These are phyloP conservation scores for Tricholauxania praeusta DNA, from an alignment of 2,888 invertebrate genomes.

Conservation along the genomic window DNA sequence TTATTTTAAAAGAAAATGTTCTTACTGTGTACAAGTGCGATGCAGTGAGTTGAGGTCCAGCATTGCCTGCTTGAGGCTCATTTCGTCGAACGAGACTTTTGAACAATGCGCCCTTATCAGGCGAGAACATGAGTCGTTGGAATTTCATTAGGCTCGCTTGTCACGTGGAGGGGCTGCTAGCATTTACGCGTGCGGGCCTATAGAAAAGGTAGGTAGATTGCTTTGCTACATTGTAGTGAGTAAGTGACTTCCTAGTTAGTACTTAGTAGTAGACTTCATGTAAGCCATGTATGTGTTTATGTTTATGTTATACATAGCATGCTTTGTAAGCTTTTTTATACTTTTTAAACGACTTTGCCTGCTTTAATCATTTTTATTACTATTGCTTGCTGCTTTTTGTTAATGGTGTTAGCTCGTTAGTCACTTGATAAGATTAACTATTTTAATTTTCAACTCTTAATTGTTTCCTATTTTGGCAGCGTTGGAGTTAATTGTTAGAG, in stretches of 20 bases:
- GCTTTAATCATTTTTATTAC: conserved; percentile 13
- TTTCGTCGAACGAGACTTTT: conserved; percentile 39
- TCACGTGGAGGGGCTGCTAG: neutral
- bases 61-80: conserved; percentile 38
- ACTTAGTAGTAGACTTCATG: conserved; percentile 32
- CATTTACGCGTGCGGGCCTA: neutral
- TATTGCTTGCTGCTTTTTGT: conserved; percentile 46
- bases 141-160: conserved; percentile 55
- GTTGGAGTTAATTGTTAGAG: no score
- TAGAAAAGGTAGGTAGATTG: no score
- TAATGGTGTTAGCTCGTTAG: conserved; percentile 61
- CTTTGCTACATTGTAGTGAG: no score
- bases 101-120: conserved; percentile 61
- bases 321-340: neutral
- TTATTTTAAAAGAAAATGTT: no score
- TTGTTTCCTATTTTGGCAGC: neutral
- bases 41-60: neutral
- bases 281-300: neutral
- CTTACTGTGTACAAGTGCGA: no score
- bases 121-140: conserved; percentile 61
- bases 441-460: conserved; percentile 20
- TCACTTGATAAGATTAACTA: conserved; percentile 54
- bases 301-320: neutral
- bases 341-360: conserved; percentile 46
- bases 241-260: neutral